Conservation (phyloP, 1,140 invertebrate species). For the Trypoxylus dichotomus region DNA sequence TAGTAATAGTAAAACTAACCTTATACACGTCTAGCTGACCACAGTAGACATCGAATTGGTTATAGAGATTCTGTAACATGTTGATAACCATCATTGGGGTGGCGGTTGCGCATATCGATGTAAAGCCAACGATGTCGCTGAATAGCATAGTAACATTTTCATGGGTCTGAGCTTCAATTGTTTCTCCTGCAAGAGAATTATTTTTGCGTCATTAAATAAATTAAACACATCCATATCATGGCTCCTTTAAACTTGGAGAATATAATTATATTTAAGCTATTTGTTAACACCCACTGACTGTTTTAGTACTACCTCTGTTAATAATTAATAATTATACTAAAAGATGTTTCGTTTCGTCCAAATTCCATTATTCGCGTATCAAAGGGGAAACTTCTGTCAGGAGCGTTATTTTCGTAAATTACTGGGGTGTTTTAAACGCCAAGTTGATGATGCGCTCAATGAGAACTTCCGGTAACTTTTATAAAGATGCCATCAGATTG, state of each 20-base stretch:
- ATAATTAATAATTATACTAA: too few relatives aligned
- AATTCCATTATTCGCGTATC: too few relatives aligned
- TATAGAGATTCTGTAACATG: slow-evolving; percentile 91
- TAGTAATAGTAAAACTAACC: slow-evolving; percentile 56
- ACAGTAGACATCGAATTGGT: slow-evolving; percentile 88
- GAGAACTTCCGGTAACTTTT: not conserved
- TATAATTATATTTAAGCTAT: too few relatives aligned
- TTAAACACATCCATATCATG: too few relatives aligned
- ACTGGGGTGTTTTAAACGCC: not conserved
- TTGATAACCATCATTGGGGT: slow-evolving; percentile 93
- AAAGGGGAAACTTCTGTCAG: not conserved
- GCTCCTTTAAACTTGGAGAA: too few relatives aligned
- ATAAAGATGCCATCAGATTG: not conserved
- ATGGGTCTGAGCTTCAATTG: slow-evolving; percentile 88
- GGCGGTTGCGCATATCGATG: slow-evolving; percentile 86
- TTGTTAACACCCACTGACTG: too few relatives aligned
- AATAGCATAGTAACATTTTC: slow-evolving; percentile 93
- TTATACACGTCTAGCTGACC: slow-evolving; percentile 91
- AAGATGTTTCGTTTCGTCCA: too few relatives aligned
- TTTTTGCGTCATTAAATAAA: too few relatives aligned
- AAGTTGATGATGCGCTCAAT: not conserved
- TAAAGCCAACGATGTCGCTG: slow-evolving; percentile 95
- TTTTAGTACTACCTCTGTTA: too few relatives aligned
- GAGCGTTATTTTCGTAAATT: not conserved
- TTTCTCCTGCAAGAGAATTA: slow-evolving; percentile 65